A percentile compares a stretch with the other conserved stretches of the same genome.
phyloP scores from a whole-genome alignment of 2,797 vertebrate species.

The Acropternis orthonyx region DNA sequence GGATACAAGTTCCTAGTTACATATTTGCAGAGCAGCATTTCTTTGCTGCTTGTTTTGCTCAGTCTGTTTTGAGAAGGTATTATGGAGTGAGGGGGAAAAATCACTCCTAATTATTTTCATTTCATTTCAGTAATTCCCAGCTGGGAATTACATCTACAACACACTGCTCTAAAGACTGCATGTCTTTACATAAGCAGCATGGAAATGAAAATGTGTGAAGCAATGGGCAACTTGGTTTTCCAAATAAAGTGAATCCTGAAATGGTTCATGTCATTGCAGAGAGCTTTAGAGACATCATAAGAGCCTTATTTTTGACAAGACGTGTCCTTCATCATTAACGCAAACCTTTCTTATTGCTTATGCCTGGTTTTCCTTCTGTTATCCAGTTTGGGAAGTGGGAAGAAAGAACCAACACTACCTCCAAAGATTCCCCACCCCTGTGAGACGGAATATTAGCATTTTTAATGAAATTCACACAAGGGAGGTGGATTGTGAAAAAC shows the following conservation, averaged over 20 bases:
- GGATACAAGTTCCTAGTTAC: background rate
- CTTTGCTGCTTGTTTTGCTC: background rate
- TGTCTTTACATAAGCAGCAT: background rate
- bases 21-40: background rate
- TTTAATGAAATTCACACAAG: background rate
- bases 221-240: background rate
- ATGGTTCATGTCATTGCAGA: background rate
- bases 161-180: background rate
- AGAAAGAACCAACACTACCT: background rate
- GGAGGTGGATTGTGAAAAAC: background rate
- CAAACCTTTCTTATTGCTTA: background rate
- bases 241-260: background rate
- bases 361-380: background rate
- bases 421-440: background rate
- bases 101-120: background rate
- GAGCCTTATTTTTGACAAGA: background rate
- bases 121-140: background rate
- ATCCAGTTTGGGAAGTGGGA: background rate
- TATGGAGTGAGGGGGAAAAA: background rate
- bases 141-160: background rate
- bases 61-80: background rate
- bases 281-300: background rate
- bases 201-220: background rate
- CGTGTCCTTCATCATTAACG: background rate
- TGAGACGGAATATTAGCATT: background rate